Base-by-base conservation (phyloP, 1,140 invertebrate species). In the Portunus trituberculatus region DNA sequence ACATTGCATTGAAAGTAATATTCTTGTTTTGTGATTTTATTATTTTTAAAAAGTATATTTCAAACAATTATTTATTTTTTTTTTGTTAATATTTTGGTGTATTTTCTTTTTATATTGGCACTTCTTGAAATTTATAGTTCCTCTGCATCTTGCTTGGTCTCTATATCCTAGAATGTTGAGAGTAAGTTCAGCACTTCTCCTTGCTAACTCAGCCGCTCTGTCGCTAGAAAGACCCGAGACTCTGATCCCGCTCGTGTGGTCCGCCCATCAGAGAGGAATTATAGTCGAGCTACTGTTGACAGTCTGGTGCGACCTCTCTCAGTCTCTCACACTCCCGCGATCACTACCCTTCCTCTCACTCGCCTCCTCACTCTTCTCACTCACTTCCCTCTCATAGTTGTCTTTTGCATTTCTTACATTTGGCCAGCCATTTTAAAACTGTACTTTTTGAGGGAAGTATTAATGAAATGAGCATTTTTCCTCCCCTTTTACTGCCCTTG, bases 161-260 rank as follows among this genome's bases (percentile, higher is more conserved):
- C 16, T 59, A 20, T 59, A 4, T 59, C 16, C 12, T 10, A 14
- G 52, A n/a, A 20, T 76, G 67, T 76, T 76, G n/a, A n/a, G n/a
- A 25, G 67, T 76, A n/a, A 20, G 20, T 76, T 25, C n/a, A 76
- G 67, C 12, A 76, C 10, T n/a, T 76, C 28, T 39, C 46, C 16
- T 46, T 16, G 39, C 31, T n/a, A 25, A n/a, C 39, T 46, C 87
- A 2, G 31, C 31, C 31, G 87, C 87, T 46, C 39, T 20, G 25
- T 31, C 87, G 31, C 10, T 28, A 87, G 84, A 7, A 39, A 25
- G 16, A 28, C 87, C 31, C 16, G 39, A 48, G 32, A 4, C 87
- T 0, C 39, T 89, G 46, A 89, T 45, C 84, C 87, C 87, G 87
- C 31, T 28, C 39, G 87, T 89, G 87, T 89, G 45, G 87, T 89